Conservation (phyloP, 2,113 vertebrate species). For the Polypterus senegalus region DNA sequence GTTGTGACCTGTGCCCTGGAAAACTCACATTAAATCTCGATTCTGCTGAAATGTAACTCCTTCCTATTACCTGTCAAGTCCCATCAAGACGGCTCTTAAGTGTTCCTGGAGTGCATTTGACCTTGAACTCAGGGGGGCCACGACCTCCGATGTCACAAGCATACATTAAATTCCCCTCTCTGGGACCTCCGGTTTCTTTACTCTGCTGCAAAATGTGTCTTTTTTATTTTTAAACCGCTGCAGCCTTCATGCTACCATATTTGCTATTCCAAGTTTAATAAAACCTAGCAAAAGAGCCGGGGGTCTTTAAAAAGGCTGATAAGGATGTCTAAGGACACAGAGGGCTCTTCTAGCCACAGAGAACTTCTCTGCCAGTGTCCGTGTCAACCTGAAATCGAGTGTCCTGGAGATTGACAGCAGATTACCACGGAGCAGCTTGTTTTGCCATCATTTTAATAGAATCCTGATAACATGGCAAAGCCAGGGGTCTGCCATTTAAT, state of each 20-base stretch:
- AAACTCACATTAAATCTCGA: slow-evolving; percentile 8
- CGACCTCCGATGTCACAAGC: slow-evolving; percentile 11
- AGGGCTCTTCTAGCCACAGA: not conserved
- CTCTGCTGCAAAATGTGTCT: slow-evolving; percentile 5
- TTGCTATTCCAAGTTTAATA: not conserved
- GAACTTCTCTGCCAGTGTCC: slow-evolving; percentile 4
- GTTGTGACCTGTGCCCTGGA: slow-evolving; percentile 10
- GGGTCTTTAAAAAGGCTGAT: slow-evolving; percentile 9
- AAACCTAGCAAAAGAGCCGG: too few relatives aligned
- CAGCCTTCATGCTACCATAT: not conserved
- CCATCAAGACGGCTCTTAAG: slow-evolving; percentile 13
- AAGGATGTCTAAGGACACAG: slow-evolving; percentile 7
- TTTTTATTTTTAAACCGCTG: not conserved
- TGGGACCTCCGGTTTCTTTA: not conserved
- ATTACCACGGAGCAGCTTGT: too few relatives aligned
- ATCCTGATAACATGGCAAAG: too few relatives aligned
- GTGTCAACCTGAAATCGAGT: too few relatives aligned
- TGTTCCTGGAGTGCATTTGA: slow-evolving; percentile 7
- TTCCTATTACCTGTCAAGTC: slow-evolving; percentile 17
- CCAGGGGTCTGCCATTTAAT: too few relatives aligned
- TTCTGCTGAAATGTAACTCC: slow-evolving; percentile 13
- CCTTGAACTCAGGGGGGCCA: slow-evolving; percentile 11
- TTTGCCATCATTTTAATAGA: too few relatives aligned
- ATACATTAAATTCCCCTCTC: slow-evolving; percentile 9
- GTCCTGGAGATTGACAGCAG: too few relatives aligned